Conservation (phyloP, 2,797 vertebrate species). For the Clarias platycephalus region DNA sequence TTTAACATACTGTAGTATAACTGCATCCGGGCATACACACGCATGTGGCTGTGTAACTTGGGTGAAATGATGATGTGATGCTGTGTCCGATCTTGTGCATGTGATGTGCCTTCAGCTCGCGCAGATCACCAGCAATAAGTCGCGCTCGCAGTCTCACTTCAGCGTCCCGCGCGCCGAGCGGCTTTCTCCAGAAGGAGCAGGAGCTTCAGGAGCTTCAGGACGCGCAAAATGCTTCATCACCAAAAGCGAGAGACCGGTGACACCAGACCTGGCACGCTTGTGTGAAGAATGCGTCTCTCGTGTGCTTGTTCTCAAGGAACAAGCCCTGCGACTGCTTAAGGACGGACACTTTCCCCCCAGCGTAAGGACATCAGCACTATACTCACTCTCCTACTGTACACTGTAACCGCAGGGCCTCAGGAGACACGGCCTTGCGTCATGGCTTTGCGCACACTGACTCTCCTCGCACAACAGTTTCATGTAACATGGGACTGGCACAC, state of each 20-base stretch:
- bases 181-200: slow-evolving; percentile 85
- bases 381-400: background rate
- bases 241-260: slow-evolving; percentile 75
- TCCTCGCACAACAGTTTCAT: background rate
- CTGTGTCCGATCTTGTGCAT: slow-evolving; percentile 2
- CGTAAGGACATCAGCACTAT: slow-evolving; percentile 68
- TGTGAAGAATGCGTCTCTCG: slow-evolving; percentile 91
- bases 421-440: background rate
- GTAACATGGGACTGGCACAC: slow-evolving; percentile 33
- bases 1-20: background rate
- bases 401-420: background rate
- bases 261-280: slow-evolving; percentile 81
- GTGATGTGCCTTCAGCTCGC: background rate
- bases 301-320: slow-evolving; percentile 89
- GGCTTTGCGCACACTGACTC: background rate
- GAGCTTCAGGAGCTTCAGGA: slow-evolving; percentile 78
- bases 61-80: background rate
- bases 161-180: slow-evolving; percentile 75
- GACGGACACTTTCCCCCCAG: slow-evolving; percentile 86
- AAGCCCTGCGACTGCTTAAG: slow-evolving; percentile 87
- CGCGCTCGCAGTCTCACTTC: slow-evolving; percentile 74
- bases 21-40: background rate
- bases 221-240: slow-evolving; percentile 78
- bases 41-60: background rate
- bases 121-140: slow-evolving; percentile 73